A percentile compares a stretch with the other conserved stretches of the same genome.
phyloP scores from a whole-genome alignment of 2,888 invertebrate species.

The Nasonia oneida region DNA sequence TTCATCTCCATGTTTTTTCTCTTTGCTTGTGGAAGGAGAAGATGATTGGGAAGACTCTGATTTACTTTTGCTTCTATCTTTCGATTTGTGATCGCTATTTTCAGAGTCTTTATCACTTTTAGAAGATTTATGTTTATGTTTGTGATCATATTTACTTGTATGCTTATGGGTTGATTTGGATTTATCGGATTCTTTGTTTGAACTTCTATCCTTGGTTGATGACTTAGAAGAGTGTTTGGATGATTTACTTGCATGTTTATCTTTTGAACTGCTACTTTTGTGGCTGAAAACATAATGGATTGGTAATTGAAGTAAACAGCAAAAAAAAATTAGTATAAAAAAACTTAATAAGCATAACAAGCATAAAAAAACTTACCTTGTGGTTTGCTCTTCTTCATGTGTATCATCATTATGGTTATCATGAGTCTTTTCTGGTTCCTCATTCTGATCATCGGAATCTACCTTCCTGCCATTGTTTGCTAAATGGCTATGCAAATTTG shows the following conservation, averaged over 20 bases:
- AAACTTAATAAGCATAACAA: neutral
- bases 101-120: constrained; percentile 28
- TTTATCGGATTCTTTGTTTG: constrained; percentile 30
- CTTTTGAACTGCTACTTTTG: constrained; percentile 17
- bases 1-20: constrained; percentile 29
- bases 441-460: neutral
- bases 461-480: constrained; percentile 1
- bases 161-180: constrained; percentile 40
- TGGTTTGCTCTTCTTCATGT: constrained; percentile 16
- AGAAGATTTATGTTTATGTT: constrained; percentile 42
- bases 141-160: constrained; percentile 23
- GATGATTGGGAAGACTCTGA: constrained; percentile 40
- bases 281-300: constrained; percentile 11
- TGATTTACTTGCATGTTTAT: constrained; percentile 30
- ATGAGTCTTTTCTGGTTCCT: neutral
- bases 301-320: neutral
- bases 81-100: constrained; percentile 23
- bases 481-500: neutral
- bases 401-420: neutral
- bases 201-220: constrained; percentile 60
- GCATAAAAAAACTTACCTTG: constrained; percentile 18
- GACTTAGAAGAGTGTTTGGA: constrained; percentile 41
- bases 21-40: constrained; percentile 44
- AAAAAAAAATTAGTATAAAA: too few species aligned
- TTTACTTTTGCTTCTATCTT: constrained; percentile 43